Conservation (phyloP, 2,888 invertebrate genomes). For the Acrobasis repandana region DNA sequence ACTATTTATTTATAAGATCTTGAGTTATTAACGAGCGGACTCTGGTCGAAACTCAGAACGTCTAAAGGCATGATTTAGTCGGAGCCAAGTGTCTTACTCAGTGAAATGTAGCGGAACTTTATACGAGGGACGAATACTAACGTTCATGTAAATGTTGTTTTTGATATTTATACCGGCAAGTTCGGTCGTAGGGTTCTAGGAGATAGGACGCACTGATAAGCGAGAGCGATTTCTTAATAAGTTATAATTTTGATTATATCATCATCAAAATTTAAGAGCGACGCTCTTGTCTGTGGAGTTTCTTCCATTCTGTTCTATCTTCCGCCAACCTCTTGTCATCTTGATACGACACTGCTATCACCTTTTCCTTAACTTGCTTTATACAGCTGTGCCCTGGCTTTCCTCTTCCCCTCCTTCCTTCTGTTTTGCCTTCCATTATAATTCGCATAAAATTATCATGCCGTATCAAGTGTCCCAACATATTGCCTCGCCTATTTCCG, state of each 20-base stretch:
- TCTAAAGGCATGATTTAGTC: slow-evolving; percentile 59
- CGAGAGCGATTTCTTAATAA: background rate
- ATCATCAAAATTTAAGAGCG: no score
- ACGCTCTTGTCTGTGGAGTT: no score
- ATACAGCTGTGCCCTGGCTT: no score
- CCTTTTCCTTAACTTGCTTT: no score
- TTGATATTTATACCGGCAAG: slow-evolving; percentile 57
- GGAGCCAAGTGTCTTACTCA: slow-evolving; percentile 57
- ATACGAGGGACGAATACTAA: slow-evolving; percentile 59
- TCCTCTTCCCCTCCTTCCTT: no score
- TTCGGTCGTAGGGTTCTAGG: slow-evolving; percentile 40
- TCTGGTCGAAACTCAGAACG: slow-evolving; percentile 23
- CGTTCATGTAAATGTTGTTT: slow-evolving; percentile 61
- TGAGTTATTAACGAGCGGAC: background rate
- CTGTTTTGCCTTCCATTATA: no score
- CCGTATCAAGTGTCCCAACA: no score
- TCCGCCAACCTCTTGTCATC: no score
- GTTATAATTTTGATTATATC: background rate
- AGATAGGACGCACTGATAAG: background rate
- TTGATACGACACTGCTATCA: no score
- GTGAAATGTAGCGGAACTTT: slow-evolving; percentile 66
- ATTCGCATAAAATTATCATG: no score
- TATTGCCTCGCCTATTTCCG: no score
- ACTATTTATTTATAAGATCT: background rate
- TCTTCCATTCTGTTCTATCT: no score